Base-by-base conservation (phyloP, 2,797 vertebrate species). In the Epinephelus awoara region DNA sequence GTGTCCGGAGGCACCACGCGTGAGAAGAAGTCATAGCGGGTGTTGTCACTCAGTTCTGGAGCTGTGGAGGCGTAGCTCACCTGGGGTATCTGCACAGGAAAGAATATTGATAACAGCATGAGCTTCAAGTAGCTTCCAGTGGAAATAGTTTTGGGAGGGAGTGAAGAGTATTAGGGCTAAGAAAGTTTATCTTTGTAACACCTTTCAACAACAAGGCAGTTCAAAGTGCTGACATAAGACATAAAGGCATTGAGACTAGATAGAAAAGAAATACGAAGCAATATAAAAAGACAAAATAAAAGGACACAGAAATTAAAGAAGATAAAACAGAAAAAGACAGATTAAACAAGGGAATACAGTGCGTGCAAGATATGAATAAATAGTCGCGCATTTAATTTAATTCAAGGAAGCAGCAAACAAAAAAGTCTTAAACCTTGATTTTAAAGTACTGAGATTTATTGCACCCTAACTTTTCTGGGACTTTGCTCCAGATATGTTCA, bases 61-160 rank as follows among this genome's bases (percentile, higher is more conserved):
- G 97, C 98, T 0, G 97, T 99, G 89, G 98, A 99, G 71, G 98
- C 97, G 0, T 99, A 99, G 93, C 98, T 99, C 94, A 99, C 97
- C 94, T 99, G 98, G 58, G 98, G 98, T 73, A 99, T 99, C 98
- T 92, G 89, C 66, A 73, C 17, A 73, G 46, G 72, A 68, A 65
- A 57, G 46, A 40, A 80, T 8, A 51, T 75, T 42, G 34, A 77
- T 52, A 38, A 29, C 4, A 47, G 54, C 44, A 75, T 59, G 17
- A 72, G n/a, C 54, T 50, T 59, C 6, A 42, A 72, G 49, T 34
- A 14, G 34, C 46, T 44, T 64, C 19, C 1, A 8, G 61, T 63
- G 17, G 23, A 66, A 61, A 50, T 1, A 50, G 17, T n/a, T 50
- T 44, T 29, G 2, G 51, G 27, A 38, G 34, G 21, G 13, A 72